Evolutionary conservation across 2,113 vertebrate genomes (phyloP).

Genomic region (Nothoprocta perdicaria): DNA sequence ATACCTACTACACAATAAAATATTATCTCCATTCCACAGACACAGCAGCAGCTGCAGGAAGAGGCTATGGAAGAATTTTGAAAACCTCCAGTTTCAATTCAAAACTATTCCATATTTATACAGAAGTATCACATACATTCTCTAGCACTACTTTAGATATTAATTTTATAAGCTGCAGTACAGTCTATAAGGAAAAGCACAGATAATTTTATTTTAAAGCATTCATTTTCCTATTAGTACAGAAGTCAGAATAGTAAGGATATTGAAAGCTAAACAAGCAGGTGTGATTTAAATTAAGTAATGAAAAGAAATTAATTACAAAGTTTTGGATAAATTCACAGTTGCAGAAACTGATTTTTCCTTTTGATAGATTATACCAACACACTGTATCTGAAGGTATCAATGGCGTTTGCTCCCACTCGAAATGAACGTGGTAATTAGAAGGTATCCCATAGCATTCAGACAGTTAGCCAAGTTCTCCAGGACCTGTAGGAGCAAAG

Average conservation of each 20-base stretch:
- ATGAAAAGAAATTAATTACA: background rate
- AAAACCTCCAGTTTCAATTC: background rate
- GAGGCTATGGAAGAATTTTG: background rate
- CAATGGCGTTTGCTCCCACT: background rate
- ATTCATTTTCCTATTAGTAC: background rate
- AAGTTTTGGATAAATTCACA: background rate
- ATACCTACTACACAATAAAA: background rate
- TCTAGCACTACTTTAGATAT: background rate
- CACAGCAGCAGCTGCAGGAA: background rate
- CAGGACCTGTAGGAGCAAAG: background rate
- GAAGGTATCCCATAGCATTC: background rate
- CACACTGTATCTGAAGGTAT: background rate
- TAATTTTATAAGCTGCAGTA: background rate
- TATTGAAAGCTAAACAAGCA: background rate
- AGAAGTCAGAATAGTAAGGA: background rate
- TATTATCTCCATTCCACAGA: background rate
- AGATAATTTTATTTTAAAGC: background rate
- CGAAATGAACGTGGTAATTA: background rate
- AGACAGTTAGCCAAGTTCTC: background rate
- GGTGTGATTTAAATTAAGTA: background rate
- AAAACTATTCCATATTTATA: background rate
- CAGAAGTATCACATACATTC: background rate
- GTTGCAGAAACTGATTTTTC: background rate
- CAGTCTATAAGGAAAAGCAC: background rate
- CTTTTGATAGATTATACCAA: background rate